Percentiles rank a stretch among this genome's conserved stretches.
These are phyloP conservation scores for Halocynthia aurantium DNA, from an alignment of 23 tunicate species.

Conservation along the genomic window DNA sequence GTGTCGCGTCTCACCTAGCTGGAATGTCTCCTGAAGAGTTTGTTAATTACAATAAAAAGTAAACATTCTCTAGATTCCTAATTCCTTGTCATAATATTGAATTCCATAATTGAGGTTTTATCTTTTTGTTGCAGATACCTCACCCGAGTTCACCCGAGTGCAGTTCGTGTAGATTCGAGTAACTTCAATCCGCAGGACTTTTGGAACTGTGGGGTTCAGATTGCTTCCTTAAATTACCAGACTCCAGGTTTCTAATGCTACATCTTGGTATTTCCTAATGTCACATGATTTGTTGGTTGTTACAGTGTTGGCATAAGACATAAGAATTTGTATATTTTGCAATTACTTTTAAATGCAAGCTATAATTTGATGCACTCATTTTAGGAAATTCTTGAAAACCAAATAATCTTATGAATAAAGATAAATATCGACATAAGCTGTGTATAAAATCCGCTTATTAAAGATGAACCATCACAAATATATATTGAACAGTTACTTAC, in stretches of 20 bases:
- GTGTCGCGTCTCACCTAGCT: slow-evolving; percentile 33
- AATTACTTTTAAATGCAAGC: neutral
- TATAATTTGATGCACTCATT: neutral
- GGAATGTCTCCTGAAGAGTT: slow-evolving; percentile 53
- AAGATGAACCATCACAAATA: too few species aligned
- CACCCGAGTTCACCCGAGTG: slow-evolving; percentile 90
- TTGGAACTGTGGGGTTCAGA: slow-evolving; percentile 99
- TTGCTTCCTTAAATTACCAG: slow-evolving; percentile 95
- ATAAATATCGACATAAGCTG: too few species aligned
- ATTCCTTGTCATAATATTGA: neutral
- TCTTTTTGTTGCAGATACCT: slow-evolving; percentile 33
- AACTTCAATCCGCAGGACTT: slow-evolving; percentile 94
- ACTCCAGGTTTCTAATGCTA: slow-evolving; percentile 65
- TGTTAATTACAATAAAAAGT: slow-evolving; percentile 53
- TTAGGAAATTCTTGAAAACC: neutral
- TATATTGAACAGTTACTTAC: too few species aligned
- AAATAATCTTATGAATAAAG: too few species aligned
- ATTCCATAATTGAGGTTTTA: neutral
- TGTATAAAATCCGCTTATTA: too few species aligned
- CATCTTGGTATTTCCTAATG: too few species aligned
- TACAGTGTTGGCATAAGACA: neutral
- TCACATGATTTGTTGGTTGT: too few species aligned
- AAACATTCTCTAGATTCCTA: slow-evolving; percentile 4
- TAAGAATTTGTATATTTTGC: neutral
- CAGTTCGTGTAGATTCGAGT: slow-evolving; percentile 81